phyloP scores from a whole-genome alignment of 2,797 vertebrate species.

The Uromys caudimaculatus region DNA sequence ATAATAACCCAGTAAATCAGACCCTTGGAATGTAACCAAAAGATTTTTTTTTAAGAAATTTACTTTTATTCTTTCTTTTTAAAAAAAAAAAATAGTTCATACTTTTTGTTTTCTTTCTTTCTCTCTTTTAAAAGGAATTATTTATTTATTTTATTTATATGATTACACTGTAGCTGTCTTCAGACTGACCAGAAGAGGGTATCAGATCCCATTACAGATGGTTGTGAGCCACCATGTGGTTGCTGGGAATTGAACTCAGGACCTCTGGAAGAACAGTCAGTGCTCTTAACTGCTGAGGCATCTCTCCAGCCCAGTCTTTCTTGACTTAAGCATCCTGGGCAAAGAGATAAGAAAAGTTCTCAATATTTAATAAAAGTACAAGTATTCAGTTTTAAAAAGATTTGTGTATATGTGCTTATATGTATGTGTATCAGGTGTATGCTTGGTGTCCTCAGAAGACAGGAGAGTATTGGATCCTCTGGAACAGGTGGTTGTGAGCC shows the following conservation, averaged over 20 bases:
- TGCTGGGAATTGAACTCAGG: too few relatives aligned
- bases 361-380: background rate
- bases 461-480: background rate
- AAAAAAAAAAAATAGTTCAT: too few relatives aligned
- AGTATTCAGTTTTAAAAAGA: background rate
- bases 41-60: background rate
- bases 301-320: background rate
- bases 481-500: background rate
- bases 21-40: background rate
- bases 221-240: too few relatives aligned
- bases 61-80: background rate
- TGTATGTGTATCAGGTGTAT: background rate
- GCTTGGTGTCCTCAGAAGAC: background rate
- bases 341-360: background rate
- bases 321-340: background rate
- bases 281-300: too few relatives aligned
- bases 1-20: slow-evolving; percentile 12
- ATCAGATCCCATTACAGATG: too few relatives aligned
- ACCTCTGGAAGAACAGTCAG: too few relatives aligned
- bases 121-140: too few relatives aligned
- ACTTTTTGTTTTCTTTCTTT: too few relatives aligned
- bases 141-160: too few relatives aligned
- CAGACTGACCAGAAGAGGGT: too few relatives aligned
- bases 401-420: background rate
- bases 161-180: too few relatives aligned